A percentile compares a stretch with the other conserved stretches of the same genome.
Conservation (phyloP, 2,888 invertebrate species). For the Drosophila percnosoma region DNA sequence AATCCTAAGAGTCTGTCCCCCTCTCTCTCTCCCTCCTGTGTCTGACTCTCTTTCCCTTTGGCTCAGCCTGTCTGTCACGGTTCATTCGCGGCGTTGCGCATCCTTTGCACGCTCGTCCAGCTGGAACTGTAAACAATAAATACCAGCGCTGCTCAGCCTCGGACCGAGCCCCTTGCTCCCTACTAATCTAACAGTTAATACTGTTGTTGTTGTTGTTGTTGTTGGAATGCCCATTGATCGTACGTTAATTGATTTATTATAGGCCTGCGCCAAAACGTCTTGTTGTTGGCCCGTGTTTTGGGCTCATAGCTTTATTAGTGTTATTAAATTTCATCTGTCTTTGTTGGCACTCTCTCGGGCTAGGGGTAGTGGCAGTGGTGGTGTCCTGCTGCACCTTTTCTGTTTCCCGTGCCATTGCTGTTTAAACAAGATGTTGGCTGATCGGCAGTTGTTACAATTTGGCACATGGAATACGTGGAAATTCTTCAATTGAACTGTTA, state of each 20-base stretch:
- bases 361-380: slow-evolving; percentile 1
- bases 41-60: slow-evolving; percentile 1
- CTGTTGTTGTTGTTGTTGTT: slow-evolving; percentile 20
- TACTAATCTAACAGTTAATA: slow-evolving; percentile 41
- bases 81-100: slow-evolving; percentile 50
- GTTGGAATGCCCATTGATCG: slow-evolving; percentile 48
- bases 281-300: slow-evolving; percentile 48
- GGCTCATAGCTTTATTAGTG: slow-evolving; percentile 68
- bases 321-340: slow-evolving; percentile 74
- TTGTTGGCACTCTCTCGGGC: slow-evolving; percentile 6
- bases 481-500: slow-evolving; percentile 16
- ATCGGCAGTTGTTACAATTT: slow-evolving; percentile 68
- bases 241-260: slow-evolving; percentile 74
- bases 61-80: slow-evolving; percentile 33
- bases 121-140: slow-evolving; percentile 84
- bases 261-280: slow-evolving; percentile 64
- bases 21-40: not conserved
- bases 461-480: slow-evolving; percentile 63
- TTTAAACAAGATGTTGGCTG: slow-evolving; percentile 39
- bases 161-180: slow-evolving; percentile 37
- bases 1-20: slow-evolving; percentile 24
- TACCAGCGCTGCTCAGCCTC: slow-evolving; percentile 39
- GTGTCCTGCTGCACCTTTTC: not conserved
- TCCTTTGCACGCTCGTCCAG: slow-evolving; percentile 72
- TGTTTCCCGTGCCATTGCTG: slow-evolving; percentile 19